phyloP scores from a whole-genome alignment of 2,113 vertebrate genomes.

The Alectura lathami region DNA sequence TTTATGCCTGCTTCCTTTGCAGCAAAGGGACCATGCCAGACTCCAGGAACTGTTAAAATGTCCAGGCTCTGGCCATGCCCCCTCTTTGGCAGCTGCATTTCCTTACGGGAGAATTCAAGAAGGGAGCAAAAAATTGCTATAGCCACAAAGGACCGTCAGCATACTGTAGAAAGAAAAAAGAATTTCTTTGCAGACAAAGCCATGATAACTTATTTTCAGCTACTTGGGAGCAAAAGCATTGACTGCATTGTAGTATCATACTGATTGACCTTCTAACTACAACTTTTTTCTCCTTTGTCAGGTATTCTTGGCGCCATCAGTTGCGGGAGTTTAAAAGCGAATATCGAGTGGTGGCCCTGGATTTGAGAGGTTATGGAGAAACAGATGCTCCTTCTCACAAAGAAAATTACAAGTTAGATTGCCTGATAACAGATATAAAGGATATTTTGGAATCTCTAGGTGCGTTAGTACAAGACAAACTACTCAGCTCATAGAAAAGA shows the following conservation, averaged over 20 bases:
- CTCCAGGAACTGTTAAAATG: background rate
- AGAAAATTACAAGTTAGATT: conserved; percentile 89
- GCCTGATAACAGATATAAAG: conserved; percentile 92
- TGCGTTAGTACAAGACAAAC: conserved; percentile 67
- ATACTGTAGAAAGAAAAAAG: background rate
- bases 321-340: conserved; percentile 97
- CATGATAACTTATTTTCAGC: background rate
- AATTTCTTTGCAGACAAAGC: background rate
- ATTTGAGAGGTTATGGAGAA: conserved; percentile 96
- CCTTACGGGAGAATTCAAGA: background rate
- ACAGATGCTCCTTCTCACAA: conserved; percentile 88
- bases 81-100: background rate
- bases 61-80: background rate
- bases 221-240: background rate
- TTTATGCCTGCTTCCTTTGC: background rate
- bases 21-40: background rate
- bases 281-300: conserved; percentile 54
- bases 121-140: background rate
- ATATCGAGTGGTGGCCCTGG: conserved; percentile 94
- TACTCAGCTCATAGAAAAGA: background rate
- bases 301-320: conserved; percentile 98
- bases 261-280: conserved; percentile 28
- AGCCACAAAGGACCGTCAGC: background rate
- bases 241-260: background rate
- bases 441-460: conserved; percentile 96